Base-by-base conservation (phyloP, 2,888 invertebrate genomes). In the Xestia sexstrigata region DNA sequence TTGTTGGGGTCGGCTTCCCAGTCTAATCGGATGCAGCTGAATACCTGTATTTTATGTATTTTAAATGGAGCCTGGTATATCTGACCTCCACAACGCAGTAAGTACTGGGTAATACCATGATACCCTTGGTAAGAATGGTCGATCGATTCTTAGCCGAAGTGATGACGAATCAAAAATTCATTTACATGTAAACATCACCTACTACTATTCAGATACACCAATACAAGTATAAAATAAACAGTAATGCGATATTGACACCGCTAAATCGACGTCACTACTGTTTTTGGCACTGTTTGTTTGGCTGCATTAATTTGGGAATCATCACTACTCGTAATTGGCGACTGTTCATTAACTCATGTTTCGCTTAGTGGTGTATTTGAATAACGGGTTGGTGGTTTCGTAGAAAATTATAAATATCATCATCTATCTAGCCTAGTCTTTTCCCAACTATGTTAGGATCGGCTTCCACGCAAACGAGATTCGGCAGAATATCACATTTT, bases 201-300 rank as follows among this genome's bases (percentile, higher is more conserved):
- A 58, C 55, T 76, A 79, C 73, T 63, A 58, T 79, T 70, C 79
- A 76, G 82, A 68, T 74, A 65, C 39, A 74, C 68, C 47, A 79
- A 75, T 76, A 30, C 8, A 72, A 45, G 69, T 47, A 47, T 17
- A 49, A 20, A 20, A 73, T 65, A 79, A 60, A 60, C 83, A 70
- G 84, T 93, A 92, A 93, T 92, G 92, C 92, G 90, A 88, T 88
- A 52, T 52, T 52, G 52, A 52, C 90, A 86, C 85, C 82, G 78
- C 89, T 87, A 90, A 88, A 90, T 88, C 88, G 83, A 89, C 83
- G 85, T 81, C 81, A 88, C 83, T 83, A 89, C 87, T 88, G 90
- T 90, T 90, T 91, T 87, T 78, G 74, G 78, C 72, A 75, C 55
- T 52, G 68, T 86, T 84, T 85, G 79, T 82, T 76, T 69, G 62